Base-by-base conservation (phyloP, 2,888 invertebrate genomes). In the Trachelus iudaicus region DNA sequence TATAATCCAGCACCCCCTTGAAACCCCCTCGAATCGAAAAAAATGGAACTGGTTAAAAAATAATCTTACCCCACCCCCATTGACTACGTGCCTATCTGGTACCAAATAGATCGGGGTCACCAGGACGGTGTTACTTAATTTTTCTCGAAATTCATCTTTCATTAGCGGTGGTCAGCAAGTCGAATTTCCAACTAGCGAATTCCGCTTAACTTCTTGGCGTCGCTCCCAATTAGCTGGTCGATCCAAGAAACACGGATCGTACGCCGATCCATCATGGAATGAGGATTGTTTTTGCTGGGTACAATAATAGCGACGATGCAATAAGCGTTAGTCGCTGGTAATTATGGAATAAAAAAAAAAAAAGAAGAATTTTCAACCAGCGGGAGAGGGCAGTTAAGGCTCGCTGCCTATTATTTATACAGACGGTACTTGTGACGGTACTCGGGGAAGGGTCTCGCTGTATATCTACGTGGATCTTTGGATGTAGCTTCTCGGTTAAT, bases 211-310 rank as follows among this genome's bases (percentile, higher is more conserved):
- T 77, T 81, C 76, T 85, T 88, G 88, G 88, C 88, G 75, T 31
- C 69, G 77, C 71, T 86, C 87, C 87, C 86, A 88, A 88, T 88
- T 86, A 87, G 82, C 85, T 85, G 84, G 87, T 85, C 85, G 84
- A 88, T 88, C 80, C 82, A 81, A 80, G 82, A 79, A 83, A 83
- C 84, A 84, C 82, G 82, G 81, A 81, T 83, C 69, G 78, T 80
- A 73, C 75, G 76, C 76, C 81, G 81, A 83, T 86, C 81, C 81
- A 85, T 87, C 84, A 83, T 82, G 82, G 83, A 87, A 80, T 83
- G 82, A 84, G 82, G 81, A 87, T 87, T 86, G 86, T 87, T 88
- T 87, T 86, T 76, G 75, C 82, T 80, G 80, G 81, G 69, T 77
- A 77, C 85, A 86, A 87, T 87, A 86, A 87, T 87, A 87, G 85